Base-by-base conservation (phyloP, 2,888 invertebrate genomes). In the Helicoverpa assulta region DNA sequence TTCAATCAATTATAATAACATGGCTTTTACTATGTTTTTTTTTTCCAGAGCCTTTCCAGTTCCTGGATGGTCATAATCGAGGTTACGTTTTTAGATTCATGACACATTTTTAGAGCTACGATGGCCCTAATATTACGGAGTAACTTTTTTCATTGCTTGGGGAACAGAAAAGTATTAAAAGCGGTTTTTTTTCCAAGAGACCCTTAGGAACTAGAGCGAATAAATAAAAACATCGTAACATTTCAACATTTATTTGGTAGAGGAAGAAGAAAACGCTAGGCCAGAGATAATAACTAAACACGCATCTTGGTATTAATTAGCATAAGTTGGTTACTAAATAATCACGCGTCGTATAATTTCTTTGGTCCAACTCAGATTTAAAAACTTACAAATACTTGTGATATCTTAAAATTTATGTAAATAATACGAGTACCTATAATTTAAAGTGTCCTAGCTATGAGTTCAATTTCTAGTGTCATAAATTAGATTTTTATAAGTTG, bases 231-330 rank as follows among this genome's bases (percentile, higher is more conserved):
- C 0, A 7, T 10, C 67, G 29, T 2, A 52, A 60, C 51, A 56
- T 61, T 33, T 2, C 37, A 72, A 70, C 51, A 70, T 72, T 76
- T 73, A 73, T 60, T 73, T 8, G 26, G 40, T 43, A 55, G 21
- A 18, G n/a, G 43, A 56, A 52, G 16, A 51, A 54, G 19, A 51
- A 26, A 53, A 29, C 47, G 18, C 29, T 76, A 54, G 50, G 21
- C 40, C 16, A 67, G 26, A 71, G n/a, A 29, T 29, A 10, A 7
- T 21, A 19, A n/a, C 18, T 52, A 37, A 21, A 68, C 29, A 56
- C 47, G 8, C 47, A 19, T 19, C 19, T 4, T 14, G n/a, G 7
- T 73, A 64, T 16, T 21, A 26, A 55, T 12, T 8, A 33, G 33
- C 8, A 8, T 33, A 33, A 33, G 33, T 33, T 33, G 33, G 33